Percentiles rank a stretch among this genome's conserved stretches.
Conservation (phyloP, 2,888 invertebrate genomes). For the Drosophila antonietae region DNA sequence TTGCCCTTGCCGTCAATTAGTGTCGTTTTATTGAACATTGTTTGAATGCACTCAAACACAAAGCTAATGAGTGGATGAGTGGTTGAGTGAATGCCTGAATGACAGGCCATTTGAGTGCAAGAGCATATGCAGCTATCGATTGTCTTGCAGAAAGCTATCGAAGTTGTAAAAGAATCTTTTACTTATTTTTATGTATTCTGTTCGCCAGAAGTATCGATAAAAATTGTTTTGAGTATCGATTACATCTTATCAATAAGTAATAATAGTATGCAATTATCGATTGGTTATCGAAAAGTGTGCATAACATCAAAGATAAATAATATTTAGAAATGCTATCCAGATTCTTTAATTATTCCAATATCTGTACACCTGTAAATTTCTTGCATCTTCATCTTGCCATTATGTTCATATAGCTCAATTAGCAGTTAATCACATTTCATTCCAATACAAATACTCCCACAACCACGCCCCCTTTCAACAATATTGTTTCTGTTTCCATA, state of each 20-base stretch:
- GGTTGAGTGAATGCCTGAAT: constrained; percentile 13
- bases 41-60: constrained; percentile 58
- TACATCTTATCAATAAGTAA: too few relatives aligned
- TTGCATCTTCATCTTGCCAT: neutral
- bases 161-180: neutral
- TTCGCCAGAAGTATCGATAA: too few relatives aligned
- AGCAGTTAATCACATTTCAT: neutral
- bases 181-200: neutral
- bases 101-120: neutral
- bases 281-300: neutral
- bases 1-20: constrained; percentile 77
- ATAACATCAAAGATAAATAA: too few relatives aligned
- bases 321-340: too few relatives aligned
- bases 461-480: constrained; percentile 54
- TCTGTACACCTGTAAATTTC: too few relatives aligned
- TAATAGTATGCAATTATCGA: neutral
- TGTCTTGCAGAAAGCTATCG: neutral
- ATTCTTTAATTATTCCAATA: too few relatives aligned
- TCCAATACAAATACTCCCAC: neutral
- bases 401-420: neutral
- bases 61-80: constrained; percentile 38
- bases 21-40: constrained; percentile 73
- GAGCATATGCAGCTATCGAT: constrained; percentile 1
- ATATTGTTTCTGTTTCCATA: constrained; percentile 44
- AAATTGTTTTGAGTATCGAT: too few relatives aligned